Conservation (phyloP, 1,140 invertebrate species). For the Argopecten irradians region DNA sequence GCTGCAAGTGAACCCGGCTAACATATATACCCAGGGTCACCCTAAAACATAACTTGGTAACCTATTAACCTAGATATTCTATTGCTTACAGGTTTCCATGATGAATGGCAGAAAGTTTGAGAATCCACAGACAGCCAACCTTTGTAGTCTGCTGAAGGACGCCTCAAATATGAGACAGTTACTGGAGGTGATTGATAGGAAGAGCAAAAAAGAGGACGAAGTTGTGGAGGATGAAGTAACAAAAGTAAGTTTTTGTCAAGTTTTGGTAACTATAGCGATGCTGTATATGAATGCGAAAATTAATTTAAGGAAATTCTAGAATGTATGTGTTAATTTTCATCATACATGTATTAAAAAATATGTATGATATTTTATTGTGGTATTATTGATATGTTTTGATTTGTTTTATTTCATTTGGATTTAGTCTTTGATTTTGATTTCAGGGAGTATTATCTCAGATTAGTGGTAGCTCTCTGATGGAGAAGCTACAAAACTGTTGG, state of each 20-base stretch:
- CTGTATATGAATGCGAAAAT: too few relatives aligned
- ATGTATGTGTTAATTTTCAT: too few relatives aligned
- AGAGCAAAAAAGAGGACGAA: conserved; percentile 29
- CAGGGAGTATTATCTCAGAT: conserved; percentile 46
- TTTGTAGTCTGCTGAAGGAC: conserved; percentile 63
- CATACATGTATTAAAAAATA: too few relatives aligned
- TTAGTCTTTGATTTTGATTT: conserved; percentile 29
- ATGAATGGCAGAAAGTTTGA: conserved; percentile 86
- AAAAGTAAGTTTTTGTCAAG: conserved; percentile 26
- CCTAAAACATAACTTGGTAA: background rate
- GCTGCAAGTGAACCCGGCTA: background rate
- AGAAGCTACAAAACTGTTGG: conserved; percentile 78
- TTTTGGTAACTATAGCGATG: too few relatives aligned
- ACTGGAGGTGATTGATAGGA: conserved; percentile 47
- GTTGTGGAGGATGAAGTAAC: conserved; percentile 24
- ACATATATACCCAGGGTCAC: background rate
- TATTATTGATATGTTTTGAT: background rate
- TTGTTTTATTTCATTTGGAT: background rate
- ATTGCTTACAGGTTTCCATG: conserved; percentile 78
- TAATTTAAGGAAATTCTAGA: too few relatives aligned
- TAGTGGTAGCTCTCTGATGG: conserved; percentile 58
- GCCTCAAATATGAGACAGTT: conserved; percentile 54
- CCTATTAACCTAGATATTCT: background rate
- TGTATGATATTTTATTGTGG: too few relatives aligned
- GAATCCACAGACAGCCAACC: conserved; percentile 86